These are phyloP conservation scores for Agriotes lineatus DNA, from an alignment of 2,888 invertebrate species.

Conservation along the genomic window DNA sequence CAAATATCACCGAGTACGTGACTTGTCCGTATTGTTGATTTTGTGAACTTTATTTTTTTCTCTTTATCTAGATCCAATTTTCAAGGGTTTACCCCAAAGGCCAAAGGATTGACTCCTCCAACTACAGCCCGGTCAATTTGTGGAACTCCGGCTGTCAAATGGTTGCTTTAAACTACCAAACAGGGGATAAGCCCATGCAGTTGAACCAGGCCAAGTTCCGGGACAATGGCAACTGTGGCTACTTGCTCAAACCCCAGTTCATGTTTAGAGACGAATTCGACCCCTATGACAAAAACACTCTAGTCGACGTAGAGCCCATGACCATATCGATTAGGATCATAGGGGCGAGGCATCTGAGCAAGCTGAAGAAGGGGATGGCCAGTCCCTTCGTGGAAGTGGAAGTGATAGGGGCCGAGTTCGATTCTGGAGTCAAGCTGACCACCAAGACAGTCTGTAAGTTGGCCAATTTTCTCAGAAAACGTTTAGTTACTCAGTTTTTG, in stretches of 20 bases:
- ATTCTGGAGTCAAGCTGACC: slow-evolving; percentile 84
- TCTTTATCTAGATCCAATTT: slow-evolving; percentile 74
- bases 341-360: slow-evolving; percentile 89
- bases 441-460: slow-evolving; percentile 87
- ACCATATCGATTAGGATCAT: slow-evolving; percentile 82
- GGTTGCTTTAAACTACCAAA: slow-evolving; percentile 98
- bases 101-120: slow-evolving; percentile 95
- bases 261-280: slow-evolving; percentile 86
- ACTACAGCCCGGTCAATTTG: slow-evolving; percentile 94
- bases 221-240: slow-evolving; percentile 94
- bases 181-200: slow-evolving; percentile 96
- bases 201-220: slow-evolving; percentile 93
- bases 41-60: not conserved
- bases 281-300: slow-evolving; percentile 77
- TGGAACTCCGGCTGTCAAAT: slow-evolving; percentile 98
- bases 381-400: slow-evolving; percentile 95
- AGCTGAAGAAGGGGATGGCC: slow-evolving; percentile 85
- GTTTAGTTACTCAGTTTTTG: slow-evolving; percentile 47
- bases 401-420: slow-evolving; percentile 88
- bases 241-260: slow-evolving; percentile 89
- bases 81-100: slow-evolving; percentile 97
- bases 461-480: not conserved
- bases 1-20: slow-evolving; percentile 77
- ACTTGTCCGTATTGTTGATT: not conserved
- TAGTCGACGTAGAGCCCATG: slow-evolving; percentile 73